phyloP scores from a whole-genome alignment of 1,140 invertebrate species.

The Pseudoatta argentina region DNA sequence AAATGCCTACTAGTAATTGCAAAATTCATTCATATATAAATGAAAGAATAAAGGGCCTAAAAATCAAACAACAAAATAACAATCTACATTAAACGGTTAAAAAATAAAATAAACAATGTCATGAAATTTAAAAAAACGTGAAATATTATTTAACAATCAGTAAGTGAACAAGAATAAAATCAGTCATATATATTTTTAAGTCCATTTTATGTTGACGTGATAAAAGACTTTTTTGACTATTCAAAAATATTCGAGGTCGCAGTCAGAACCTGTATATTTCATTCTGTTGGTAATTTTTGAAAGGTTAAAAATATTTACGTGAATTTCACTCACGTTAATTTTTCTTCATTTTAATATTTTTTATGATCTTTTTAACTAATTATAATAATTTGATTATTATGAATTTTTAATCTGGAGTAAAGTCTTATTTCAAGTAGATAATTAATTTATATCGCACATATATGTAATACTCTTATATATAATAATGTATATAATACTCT shows the following conservation, averaged over 20 bases:
- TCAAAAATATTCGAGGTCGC: background rate
- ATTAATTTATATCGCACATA: background rate
- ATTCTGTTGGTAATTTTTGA: background rate
- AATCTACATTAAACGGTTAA: too few relatives aligned
- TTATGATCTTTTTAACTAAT: background rate
- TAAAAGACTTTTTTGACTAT: background rate
- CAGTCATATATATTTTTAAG: background rate
- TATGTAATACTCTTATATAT: background rate
- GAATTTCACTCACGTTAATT: background rate
- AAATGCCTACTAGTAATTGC: background rate
- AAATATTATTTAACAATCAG: too few relatives aligned
- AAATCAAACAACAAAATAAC: too few relatives aligned
- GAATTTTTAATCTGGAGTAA: constrained; percentile 1
- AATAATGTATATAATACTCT: background rate
- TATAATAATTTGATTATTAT: background rate
- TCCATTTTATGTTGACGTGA: background rate
- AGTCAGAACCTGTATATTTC: background rate
- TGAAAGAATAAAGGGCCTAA: too few relatives aligned
- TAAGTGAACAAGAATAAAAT: too few relatives aligned
- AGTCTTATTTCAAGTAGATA: background rate
- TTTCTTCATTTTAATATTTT: background rate
- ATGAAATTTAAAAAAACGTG: too few relatives aligned
- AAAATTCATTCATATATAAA: background rate
- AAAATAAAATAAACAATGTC: too few relatives aligned
- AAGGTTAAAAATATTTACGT: background rate